Conservation (phyloP, 2,888 invertebrate genomes). For the Taenaris catops region DNA sequence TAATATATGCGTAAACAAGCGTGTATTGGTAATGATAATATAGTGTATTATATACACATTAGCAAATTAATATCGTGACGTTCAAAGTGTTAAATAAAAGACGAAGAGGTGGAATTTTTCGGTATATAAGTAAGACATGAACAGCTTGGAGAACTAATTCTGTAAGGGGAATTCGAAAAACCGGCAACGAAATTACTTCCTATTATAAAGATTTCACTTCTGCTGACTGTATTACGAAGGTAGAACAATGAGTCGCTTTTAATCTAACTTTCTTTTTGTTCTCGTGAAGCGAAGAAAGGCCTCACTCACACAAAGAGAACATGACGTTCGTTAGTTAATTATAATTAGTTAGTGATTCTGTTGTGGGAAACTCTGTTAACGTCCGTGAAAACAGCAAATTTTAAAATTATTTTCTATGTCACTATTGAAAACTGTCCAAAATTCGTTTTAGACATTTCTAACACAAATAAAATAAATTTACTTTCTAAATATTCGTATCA, state of each 20-base stretch:
- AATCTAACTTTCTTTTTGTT: conserved; percentile 68
- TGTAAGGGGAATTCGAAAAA: conserved; percentile 6
- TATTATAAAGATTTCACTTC: conserved; percentile 35
- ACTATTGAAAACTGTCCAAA: no score
- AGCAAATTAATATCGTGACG: no score
- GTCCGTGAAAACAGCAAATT: conserved; percentile 26
- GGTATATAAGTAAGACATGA: conserved; percentile 5
- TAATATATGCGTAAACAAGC: no score
- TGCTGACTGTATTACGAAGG: conserved; percentile 48
- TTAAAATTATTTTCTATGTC: no score
- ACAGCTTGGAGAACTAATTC: conserved; percentile 6
- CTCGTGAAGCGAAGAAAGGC: conserved; percentile 49
- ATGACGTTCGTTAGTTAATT: conserved; percentile 62
- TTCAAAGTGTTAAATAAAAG: conserved; percentile 11
- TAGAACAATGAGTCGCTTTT: conserved; percentile 55
- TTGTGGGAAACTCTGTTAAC: conserved; percentile 44
- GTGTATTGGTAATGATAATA: no score
- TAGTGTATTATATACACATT: no score
- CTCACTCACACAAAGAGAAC: conserved; percentile 61
- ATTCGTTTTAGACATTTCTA: no score
- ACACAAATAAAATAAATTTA: no score
- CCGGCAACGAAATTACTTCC: conserved; percentile 24
- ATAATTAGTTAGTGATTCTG: conserved; percentile 57
- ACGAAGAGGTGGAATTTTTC: conserved; percentile 5
- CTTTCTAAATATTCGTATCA: no score